Evolutionary conservation across 2,113 vertebrate genomes (phyloP).

Genomic region (Saguinus midas): DNA sequence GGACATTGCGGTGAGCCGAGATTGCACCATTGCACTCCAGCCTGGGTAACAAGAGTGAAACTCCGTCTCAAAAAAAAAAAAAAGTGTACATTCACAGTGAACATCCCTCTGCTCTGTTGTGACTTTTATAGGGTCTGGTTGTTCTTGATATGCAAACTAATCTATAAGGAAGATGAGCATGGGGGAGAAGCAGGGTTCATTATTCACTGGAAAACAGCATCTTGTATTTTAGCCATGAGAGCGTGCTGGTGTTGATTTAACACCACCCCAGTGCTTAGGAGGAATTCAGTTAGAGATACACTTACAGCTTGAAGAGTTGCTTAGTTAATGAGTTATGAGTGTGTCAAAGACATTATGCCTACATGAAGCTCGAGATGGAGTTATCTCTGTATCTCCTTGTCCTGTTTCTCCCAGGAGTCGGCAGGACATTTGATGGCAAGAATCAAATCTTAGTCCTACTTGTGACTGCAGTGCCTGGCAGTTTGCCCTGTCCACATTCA

Average conservation of each 20-base stretch:
- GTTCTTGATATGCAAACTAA: constrained; percentile 33
- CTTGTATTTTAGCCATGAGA: constrained; percentile 21
- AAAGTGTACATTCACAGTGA: not conserved
- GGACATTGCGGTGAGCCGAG: no score
- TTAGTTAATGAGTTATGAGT: not conserved
- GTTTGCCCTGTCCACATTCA: no score
- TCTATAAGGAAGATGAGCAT: not conserved
- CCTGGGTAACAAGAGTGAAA: no score
- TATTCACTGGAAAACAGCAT: not conserved
- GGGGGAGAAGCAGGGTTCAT: not conserved
- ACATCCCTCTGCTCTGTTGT: not conserved
- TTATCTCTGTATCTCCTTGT: not conserved
- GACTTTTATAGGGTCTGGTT: constrained; percentile 13
- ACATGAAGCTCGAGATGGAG: not conserved
- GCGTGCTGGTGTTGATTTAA: not conserved
- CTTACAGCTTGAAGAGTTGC: not conserved
- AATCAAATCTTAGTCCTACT: not conserved
- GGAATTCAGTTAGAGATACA: not conserved
- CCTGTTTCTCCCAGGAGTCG: not conserved
- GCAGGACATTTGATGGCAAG: not conserved
- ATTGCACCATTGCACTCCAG: no score
- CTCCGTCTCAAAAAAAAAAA: no score
- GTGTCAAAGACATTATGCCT: not conserved
- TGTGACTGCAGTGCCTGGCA: not conserved
- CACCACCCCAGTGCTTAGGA: not conserved